phyloP scores from a whole-genome alignment of 2,888 invertebrate species.

The Himalopsyche japonica region DNA sequence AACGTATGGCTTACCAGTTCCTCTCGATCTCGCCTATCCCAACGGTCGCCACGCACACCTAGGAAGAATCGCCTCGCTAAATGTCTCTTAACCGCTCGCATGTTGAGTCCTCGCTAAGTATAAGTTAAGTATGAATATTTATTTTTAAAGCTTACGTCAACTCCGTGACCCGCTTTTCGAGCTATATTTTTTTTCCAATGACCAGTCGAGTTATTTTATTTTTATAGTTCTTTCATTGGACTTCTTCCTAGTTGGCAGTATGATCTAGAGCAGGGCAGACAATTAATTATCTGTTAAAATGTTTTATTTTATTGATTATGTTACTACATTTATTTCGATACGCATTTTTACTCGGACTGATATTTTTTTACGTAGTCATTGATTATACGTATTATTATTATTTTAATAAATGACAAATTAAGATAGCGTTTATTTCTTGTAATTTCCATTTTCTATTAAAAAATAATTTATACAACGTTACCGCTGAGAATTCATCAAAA shows the following conservation, averaged over 20 bases:
- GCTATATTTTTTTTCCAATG: not conserved
- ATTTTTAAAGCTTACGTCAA: not conserved
- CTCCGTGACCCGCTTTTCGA: not conserved
- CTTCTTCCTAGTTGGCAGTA: not conserved
- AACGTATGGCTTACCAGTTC: not conserved
- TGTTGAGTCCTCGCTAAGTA: not conserved
- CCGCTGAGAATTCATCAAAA: too few relatives aligned
- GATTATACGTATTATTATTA: too few relatives aligned
- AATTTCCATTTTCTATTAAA: too few relatives aligned
- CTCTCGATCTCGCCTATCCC: not conserved
- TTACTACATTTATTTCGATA: too few relatives aligned
- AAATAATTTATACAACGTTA: too few relatives aligned
- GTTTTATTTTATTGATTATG: too few relatives aligned
- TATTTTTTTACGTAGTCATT: too few relatives aligned
- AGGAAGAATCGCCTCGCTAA: not conserved
- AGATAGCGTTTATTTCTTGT: too few relatives aligned
- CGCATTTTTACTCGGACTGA: too few relatives aligned
- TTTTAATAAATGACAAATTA: too few relatives aligned
- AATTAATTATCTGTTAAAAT: too few relatives aligned
- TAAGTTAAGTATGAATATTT: not conserved
- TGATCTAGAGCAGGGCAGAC: not conserved
- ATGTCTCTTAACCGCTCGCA: not conserved
- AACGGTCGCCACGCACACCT: not conserved
- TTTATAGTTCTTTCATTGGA: not conserved
- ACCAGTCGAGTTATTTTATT: not conserved